Evolutionary conservation across 2,113 vertebrate species (phyloP).

Genomic region (Leucopsar rothschildi): DNA sequence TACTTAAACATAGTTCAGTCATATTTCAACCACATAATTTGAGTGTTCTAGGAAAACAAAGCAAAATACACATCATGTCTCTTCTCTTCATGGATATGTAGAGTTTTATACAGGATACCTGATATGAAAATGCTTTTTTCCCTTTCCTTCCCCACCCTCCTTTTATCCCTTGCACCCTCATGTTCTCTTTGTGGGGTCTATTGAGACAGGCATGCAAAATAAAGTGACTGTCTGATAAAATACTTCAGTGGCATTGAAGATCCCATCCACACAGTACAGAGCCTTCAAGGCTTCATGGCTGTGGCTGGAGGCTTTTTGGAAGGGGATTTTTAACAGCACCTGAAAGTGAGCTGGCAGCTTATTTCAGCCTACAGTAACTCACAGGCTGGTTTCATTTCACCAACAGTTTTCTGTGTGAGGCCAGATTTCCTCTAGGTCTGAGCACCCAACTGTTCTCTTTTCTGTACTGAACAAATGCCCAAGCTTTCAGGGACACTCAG

Average conservation of each 20-base stretch:
- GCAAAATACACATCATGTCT: neutral
- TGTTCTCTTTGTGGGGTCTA: neutral
- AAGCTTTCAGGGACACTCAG: neutral
- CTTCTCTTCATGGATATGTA: neutral
- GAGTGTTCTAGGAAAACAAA: neutral
- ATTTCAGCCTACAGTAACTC: neutral
- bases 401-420: neutral
- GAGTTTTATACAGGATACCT: neutral
- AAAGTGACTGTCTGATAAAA: neutral
- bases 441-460: conserved; percentile 9
- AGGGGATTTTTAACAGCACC: conserved; percentile 5
- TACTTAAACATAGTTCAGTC: neutral
- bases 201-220: neutral
- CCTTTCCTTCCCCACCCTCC: neutral
- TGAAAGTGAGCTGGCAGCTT: conserved; percentile 5
- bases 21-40: neutral
- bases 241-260: neutral
- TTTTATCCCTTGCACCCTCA: neutral
- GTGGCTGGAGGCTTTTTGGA: conserved; percentile 20
- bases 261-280: neutral
- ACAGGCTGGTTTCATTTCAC: neutral
- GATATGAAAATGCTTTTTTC: neutral
- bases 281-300: neutral
- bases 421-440: conserved; percentile 29
- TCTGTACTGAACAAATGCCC: neutral